A percentile compares a stretch with the other conserved stretches of the same genome.
Conservation (phyloP, 2,797 vertebrate genomes). For the Xenentodon cancila region DNA sequence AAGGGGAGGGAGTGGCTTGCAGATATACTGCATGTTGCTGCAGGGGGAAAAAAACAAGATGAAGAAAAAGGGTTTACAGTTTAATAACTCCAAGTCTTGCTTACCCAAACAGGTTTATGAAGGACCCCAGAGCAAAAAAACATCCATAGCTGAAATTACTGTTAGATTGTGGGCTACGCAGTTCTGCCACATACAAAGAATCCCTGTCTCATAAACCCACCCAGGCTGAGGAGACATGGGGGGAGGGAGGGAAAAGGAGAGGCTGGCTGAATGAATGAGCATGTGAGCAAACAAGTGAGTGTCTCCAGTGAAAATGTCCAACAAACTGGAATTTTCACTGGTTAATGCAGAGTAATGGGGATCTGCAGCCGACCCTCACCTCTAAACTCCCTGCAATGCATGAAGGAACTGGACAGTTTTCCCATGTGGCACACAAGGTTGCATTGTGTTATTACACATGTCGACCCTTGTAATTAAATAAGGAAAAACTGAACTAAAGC, state of each 20-base stretch:
- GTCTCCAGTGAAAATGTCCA: constrained; percentile 40
- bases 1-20: constrained; percentile 7
- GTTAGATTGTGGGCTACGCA: constrained; percentile 50
- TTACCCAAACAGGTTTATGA: constrained; percentile 41
- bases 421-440: constrained; percentile 14
- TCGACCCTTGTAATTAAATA: constrained; percentile 29
- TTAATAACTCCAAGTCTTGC: constrained; percentile 40
- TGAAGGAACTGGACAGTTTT: constrained; percentile 2
- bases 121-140: constrained; percentile 42
- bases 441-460: constrained; percentile 26
- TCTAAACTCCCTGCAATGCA: constrained; percentile 28
- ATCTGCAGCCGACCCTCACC: constrained; percentile 24
- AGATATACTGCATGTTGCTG: constrained; percentile 18
- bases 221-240: constrained; percentile 54
- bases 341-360: constrained; percentile 8
- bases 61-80: constrained; percentile 14
- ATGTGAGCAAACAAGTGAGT: constrained; percentile 52
- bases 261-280: constrained; percentile 18
- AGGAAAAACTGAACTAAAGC: constrained; percentile 14
- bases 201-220: constrained; percentile 72
- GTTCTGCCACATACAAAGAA: constrained; percentile 74
- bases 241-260: constrained; percentile 6
- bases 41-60: constrained; percentile 24
- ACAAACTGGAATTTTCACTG: constrained; percentile 5
- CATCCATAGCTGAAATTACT: constrained; percentile 55